These are phyloP conservation scores for Colletes latitarsis DNA, from an alignment of 1,140 invertebrate genomes.

Conservation along the genomic window DNA sequence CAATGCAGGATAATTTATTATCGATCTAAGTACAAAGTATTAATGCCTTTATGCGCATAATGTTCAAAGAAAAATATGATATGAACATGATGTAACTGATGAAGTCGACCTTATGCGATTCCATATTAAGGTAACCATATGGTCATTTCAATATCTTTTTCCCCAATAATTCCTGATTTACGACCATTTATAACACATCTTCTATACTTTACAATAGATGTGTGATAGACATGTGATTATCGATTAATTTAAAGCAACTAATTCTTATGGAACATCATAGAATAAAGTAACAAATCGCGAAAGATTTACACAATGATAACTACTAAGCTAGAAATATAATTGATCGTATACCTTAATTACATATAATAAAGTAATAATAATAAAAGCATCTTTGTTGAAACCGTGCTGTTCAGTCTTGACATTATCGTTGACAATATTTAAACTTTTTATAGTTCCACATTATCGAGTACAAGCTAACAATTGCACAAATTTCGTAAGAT, in stretches of 20 bases:
- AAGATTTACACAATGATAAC: background rate
- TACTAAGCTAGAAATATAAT: background rate
- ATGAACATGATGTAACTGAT: background rate
- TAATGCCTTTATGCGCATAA: background rate
- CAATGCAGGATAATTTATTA: background rate
- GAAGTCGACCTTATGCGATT: constrained; percentile 4
- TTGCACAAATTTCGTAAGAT: background rate
- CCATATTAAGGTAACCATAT: background rate
- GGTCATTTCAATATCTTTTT: background rate
- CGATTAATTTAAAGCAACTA: background rate
- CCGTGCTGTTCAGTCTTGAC: background rate
- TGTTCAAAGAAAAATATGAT: background rate
- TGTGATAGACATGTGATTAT: background rate
- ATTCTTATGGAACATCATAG: background rate
- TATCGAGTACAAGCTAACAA: background rate
- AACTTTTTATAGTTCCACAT: background rate
- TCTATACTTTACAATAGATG: background rate
- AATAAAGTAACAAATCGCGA: background rate
- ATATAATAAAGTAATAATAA: background rate
- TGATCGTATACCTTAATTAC: constrained; percentile 2
- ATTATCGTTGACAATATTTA: constrained; percentile 1
- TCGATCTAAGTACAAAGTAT: background rate
- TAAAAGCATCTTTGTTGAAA: constrained; percentile 18
- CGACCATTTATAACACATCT: background rate
- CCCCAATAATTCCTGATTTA: background rate